Conservation (phyloP, 2,113 vertebrate species). For the Callionymus lyra region DNA sequence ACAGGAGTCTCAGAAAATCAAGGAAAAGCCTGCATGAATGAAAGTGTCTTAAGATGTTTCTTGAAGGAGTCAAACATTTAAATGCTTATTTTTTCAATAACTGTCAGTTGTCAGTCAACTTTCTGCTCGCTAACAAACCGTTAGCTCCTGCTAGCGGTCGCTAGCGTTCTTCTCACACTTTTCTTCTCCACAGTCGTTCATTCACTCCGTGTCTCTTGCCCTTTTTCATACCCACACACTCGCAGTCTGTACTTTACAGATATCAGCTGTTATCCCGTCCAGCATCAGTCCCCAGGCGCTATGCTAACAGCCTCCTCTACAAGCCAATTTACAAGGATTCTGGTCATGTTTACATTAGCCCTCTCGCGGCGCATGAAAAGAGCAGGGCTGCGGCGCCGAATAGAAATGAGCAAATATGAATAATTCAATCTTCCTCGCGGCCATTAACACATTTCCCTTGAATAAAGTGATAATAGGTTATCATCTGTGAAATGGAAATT, state of each 20-base stretch:
- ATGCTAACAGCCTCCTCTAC: conserved; percentile 99
- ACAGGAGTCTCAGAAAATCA: too few relatives aligned
- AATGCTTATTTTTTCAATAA: too few relatives aligned
- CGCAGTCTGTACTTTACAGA: conserved; percentile 84
- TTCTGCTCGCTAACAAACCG: conserved; percentile 36
- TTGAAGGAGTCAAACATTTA: too few relatives aligned
- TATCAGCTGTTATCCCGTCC: conserved; percentile 88
- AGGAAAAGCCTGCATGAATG: too few relatives aligned
- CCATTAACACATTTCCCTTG: conserved; percentile 99
- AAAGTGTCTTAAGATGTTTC: too few relatives aligned
- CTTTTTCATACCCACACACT: conserved; percentile 22
- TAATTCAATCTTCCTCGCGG: conserved; percentile 99
- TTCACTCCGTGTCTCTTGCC: conserved; percentile 9
- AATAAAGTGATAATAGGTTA: conserved; percentile 99
- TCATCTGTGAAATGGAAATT: conserved; percentile 99
- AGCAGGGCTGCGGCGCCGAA: conserved; percentile 78
- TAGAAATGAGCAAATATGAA: conserved; percentile 99
- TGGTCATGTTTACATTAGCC: conserved; percentile 99
- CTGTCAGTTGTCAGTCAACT: conserved; percentile 6
- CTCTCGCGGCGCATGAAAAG: conserved; percentile 98
- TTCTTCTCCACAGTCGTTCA: conserved; percentile 27
- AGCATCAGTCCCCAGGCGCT: conserved; percentile 96
- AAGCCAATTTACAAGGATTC: conserved; percentile 99
- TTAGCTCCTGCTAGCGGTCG: conserved; percentile 79
- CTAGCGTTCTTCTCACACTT: conserved; percentile 54